A percentile compares a stretch with the other conserved stretches of the same genome.
These are phyloP conservation scores for Flabesymbios commensalis DNA, from an alignment of 2,888 invertebrate genomes.

Conservation along the genomic window DNA sequence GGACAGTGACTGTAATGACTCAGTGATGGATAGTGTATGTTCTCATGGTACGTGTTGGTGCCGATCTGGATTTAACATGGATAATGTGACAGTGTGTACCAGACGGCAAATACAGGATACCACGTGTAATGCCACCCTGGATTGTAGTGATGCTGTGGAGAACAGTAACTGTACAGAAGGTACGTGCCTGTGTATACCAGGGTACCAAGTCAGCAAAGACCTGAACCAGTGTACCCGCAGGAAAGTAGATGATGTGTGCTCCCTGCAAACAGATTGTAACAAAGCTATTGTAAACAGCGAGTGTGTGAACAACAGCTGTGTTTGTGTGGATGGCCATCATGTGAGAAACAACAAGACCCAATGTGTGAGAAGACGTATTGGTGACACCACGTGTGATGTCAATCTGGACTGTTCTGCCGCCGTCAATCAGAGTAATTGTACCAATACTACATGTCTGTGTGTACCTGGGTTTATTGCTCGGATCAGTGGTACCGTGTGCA, in stretches of 20 bases:
- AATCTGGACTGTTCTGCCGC: constrained; percentile 9
- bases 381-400: constrained; percentile 23
- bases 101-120: constrained; percentile 11
- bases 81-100: constrained; percentile 21
- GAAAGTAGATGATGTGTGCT: not conserved
- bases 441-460: constrained; percentile 16
- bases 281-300: constrained; percentile 30
- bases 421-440: constrained; percentile 3
- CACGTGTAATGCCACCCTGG: not conserved
- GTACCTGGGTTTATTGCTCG: constrained; percentile 15
- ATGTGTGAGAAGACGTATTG: not conserved
- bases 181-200: constrained; percentile 3
- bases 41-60: constrained; percentile 7
- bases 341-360: not conserved
- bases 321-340: constrained; percentile 25
- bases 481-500: constrained; percentile 8
- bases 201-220: not conserved
- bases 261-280: constrained; percentile 31
- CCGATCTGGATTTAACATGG: constrained; percentile 12
- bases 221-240: not conserved
- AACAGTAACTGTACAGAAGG: constrained; percentile 4
- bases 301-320: constrained; percentile 32
- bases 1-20: constrained; percentile 33
- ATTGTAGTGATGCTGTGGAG: constrained; percentile 18
- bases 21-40: constrained; percentile 10